Evolutionary conservation across 2,797 vertebrate genomes (phyloP), one percentile per base, ranked within the genome.

Genomic region (Sebastes dallii): DNA sequence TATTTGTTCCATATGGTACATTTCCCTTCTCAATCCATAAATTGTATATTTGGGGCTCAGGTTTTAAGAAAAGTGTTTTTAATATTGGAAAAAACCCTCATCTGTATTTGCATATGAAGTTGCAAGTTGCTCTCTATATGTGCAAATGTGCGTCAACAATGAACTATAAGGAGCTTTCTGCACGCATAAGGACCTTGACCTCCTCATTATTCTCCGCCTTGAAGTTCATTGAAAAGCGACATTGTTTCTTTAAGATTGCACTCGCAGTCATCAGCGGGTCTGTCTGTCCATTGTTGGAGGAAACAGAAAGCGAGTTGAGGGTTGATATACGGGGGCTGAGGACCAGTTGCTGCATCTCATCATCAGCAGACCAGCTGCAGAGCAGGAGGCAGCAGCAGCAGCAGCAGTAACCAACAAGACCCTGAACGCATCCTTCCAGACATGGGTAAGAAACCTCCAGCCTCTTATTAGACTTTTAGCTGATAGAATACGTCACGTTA

Each of bases 191-290:
- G 89, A 92, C 86, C 88, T 88, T 92, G 94, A 93, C 93, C 95
- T 91, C 90, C 67, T 93, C 91, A 91, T 95, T 93, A 92, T 94
- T 91, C 87, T 82, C 78, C 72, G 80, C 69, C 83, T 81, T 83
- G 86, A 91, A 92, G 91, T 92, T 86, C 83, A 92, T 91, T 95
- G 93, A 96, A 96, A 95, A 93, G 94, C 85, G 87, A 91, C 95
- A 94, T 96, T 96, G 95, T 96, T 93, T 94, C 95, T 94, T 95
- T 95, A 94, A 95, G 93, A 89, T 94, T 88, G 89, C 91, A 73
- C 77, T 91, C 30, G 91, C 90, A 91, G 90, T 78, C 88, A 85
- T 92, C 92, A 36, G 83, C 81, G 85, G 86, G 66, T 91, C 91
- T 95, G 66, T 91, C 91, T 95, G 95, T 94, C 89, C 92, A 94